phyloP scores from a whole-genome alignment of 2,888 invertebrate species.

The Apodemia zela region DNA sequence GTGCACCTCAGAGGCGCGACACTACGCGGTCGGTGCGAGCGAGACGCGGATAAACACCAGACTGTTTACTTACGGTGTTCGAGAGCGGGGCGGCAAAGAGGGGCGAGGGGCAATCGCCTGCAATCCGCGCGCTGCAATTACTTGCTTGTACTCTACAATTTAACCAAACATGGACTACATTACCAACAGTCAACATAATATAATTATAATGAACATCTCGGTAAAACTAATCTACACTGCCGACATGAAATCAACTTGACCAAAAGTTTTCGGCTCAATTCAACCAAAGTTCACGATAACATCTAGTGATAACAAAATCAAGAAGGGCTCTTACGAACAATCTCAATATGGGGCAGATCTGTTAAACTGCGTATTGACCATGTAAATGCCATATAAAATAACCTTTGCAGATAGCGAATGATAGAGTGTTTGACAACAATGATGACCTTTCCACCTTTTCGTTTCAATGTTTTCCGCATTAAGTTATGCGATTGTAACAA shows the following conservation, averaged over 20 bases:
- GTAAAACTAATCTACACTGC: not conserved
- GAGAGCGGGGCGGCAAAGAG: conserved; percentile 65
- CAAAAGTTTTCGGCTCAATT: not conserved
- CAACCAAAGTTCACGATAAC: conserved; percentile 5
- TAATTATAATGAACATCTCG: conserved; percentile 19
- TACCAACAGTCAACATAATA: conserved; percentile 29
- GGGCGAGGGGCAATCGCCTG: conserved; percentile 68
- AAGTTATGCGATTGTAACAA: conserved; percentile 24
- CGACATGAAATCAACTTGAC: not conserved
- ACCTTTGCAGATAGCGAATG: conserved; percentile 14
- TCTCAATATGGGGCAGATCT: not conserved
- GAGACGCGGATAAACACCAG: conserved; percentile 80
- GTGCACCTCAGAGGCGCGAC: conserved; percentile 80
- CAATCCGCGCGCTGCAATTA: conserved; percentile 79
- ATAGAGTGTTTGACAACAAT: conserved; percentile 18
- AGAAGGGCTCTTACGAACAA: not conserved
- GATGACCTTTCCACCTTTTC: conserved; percentile 13
- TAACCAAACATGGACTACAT: conserved; percentile 52
- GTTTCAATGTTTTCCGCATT: conserved; percentile 26
- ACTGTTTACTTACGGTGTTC: conserved; percentile 80
- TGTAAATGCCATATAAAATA: conserved; percentile 9
- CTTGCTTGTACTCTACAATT: conserved; percentile 65
- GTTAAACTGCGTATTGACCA: not conserved
- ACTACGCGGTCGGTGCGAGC: conserved; percentile 77
- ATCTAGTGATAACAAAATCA: conserved; percentile 3